Percentiles rank a stretch among this genome's conserved stretches.
Conservation (phyloP, 2,888 invertebrate genomes). For the Neuroscelio doddi region DNA sequence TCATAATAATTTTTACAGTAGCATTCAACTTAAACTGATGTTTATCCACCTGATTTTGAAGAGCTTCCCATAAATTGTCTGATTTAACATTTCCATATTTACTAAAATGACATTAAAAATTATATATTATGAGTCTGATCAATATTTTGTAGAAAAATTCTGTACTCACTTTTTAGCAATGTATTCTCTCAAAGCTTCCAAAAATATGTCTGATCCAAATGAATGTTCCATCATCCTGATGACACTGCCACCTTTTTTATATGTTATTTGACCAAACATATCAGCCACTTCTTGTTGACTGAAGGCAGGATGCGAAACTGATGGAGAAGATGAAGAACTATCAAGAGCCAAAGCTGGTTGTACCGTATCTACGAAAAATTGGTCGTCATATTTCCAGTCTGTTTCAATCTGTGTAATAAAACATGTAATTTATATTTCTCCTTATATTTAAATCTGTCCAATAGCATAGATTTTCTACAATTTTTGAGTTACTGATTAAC, state of each 20-base stretch:
- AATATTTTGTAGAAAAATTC: no score
- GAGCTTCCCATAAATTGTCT: constrained; percentile 53
- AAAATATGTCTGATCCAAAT: constrained; percentile 84
- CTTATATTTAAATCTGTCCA: no score
- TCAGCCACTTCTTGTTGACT: constrained; percentile 74
- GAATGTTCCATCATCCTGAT: constrained; percentile 94
- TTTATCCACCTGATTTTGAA: constrained; percentile 37
- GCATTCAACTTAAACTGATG: constrained; percentile 8
- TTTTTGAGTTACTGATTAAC: no score
- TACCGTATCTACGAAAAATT: background rate
- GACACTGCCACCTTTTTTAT: constrained; percentile 72
- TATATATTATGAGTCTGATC: no score
- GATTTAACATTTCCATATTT: constrained; percentile 48
- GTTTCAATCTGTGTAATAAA: constrained; percentile 11
- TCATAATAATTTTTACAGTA: constrained; percentile 69
- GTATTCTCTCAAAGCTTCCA: constrained; percentile 57
- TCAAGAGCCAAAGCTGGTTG: background rate
- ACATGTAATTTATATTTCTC: no score
- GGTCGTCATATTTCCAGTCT: constrained; percentile 2
- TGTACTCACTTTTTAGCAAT: constrained; percentile 55
- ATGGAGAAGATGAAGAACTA: background rate
- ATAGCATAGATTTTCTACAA: no score
- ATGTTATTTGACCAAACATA: constrained; percentile 60
- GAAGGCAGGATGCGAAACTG: background rate
- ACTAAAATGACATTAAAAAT: constrained; percentile 7